Base-by-base conservation (phyloP, 2,797 vertebrate genomes). In the Pogonophryne albipinna region DNA sequence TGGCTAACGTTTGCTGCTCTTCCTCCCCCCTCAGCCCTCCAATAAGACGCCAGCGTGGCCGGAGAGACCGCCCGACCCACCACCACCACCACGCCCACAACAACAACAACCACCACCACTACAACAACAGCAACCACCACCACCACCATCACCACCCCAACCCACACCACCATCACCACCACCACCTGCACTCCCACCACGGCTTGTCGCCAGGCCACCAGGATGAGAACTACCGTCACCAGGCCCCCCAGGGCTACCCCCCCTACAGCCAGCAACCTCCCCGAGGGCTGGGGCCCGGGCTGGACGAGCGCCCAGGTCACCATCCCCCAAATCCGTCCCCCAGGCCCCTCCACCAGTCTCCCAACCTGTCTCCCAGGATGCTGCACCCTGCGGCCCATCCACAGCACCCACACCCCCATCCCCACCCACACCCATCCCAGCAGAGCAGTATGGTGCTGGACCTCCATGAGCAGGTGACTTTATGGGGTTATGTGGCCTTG, bases 181-280 rank as follows among this genome's bases (percentile, higher is more conserved):
- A 91, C 49, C 92, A 89, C 83, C 81, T 88, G 34, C 93, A 93
- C 75, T 80, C 92, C 42, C 91, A 93, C 75, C 92, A 92, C 0
- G 90, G 88, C 57, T 88, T 34, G 0, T 87, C 90, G 0, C 51
- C 87, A 6, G 96, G 95, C 83, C 93, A 92, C 88, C 97, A 98
- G 87, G 97, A 99, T 78, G 97, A 99, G 93, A 99, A 99, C 91
- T 99, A 97, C 89, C 97, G 96, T 68, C 97, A 97, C 91, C 77
- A 52, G 1, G 85, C 86, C 74, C 90, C 91, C 16, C 93, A 90
- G 87, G 91, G 90, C 62, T 94, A 94, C 90, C 53, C 88, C 4
- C 90, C 93, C 69, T 99, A 97, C 38, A 96, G 95, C 92, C 97
- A 98, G 88, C 96, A 96, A 31, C 85, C 92, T 45, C 88, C 88